Evolutionary conservation across 2,888 invertebrate genomes (phyloP).

Genomic region (Tillus elongatus): DNA sequence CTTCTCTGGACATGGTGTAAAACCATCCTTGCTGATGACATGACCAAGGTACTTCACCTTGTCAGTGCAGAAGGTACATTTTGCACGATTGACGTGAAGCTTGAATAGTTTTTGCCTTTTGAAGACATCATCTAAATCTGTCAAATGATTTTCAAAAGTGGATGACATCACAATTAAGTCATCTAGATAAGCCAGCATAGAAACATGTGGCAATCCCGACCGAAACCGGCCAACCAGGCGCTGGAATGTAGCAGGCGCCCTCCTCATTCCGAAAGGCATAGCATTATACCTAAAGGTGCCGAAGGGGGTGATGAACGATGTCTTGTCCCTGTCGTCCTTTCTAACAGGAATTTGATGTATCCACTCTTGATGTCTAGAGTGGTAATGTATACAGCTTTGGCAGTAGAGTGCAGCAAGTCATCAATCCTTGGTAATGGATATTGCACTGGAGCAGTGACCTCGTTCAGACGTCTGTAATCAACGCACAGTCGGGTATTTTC

Average conservation of each 20-base stretch:
- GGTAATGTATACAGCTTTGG: no score
- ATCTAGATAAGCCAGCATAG: conserved; percentile 13
- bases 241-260: conserved; percentile 16
- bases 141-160: conserved; percentile 15
- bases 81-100: no score
- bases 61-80: conserved; percentile 13
- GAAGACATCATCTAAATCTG: conserved; percentile 11
- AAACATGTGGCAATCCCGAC: conserved; percentile 7
- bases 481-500: no score
- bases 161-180: conserved; percentile 16
- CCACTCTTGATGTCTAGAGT: no score
- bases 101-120: no score
- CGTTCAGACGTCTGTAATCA: no score
- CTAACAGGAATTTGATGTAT: no score
- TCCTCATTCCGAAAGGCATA: conserved; percentile 17
- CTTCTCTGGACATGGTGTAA: conserved; percentile 20
- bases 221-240: conserved; percentile 16
- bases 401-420: no score
- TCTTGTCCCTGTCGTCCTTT: conserved; percentile 32
- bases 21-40: conserved; percentile 17
- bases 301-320: conserved; percentile 17
- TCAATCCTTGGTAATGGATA: no score
- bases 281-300: conserved; percentile 15
- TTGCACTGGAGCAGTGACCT: no score
- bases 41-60: conserved; percentile 14